Conservation (phyloP, 2,888 invertebrate species). For the Phragmatobia fuliginosa region DNA sequence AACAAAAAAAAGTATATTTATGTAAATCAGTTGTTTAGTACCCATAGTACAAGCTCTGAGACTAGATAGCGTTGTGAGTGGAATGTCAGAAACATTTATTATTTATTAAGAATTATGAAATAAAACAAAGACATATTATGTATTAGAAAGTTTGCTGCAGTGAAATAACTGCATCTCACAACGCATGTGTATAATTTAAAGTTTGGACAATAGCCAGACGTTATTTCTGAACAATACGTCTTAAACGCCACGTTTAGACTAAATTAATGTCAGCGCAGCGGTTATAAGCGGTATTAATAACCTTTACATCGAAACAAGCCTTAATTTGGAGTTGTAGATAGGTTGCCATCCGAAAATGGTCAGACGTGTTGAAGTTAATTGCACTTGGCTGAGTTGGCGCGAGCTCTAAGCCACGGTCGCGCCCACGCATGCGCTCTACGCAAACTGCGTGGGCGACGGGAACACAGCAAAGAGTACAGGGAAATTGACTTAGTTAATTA, state of each 20-base stretch:
- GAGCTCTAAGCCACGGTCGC: neutral
- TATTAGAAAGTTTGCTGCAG: neutral
- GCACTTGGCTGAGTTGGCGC: slow-evolving; percentile 20
- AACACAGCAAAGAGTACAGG: neutral
- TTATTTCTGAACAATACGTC: neutral
- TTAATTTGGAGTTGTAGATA: slow-evolving; percentile 26
- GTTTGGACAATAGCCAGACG: slow-evolving; percentile 1
- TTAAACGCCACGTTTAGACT: slow-evolving; percentile 4
- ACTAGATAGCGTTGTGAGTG: too few species aligned
- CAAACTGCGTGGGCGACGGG: slow-evolving; percentile 39
- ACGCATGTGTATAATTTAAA: neutral
- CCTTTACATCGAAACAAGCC: neutral
- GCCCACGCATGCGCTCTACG: slow-evolving; percentile 36
- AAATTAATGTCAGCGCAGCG: slow-evolving; percentile 1
- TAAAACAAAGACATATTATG: neutral
- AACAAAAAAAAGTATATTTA: too few species aligned
- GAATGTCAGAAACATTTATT: too few species aligned
- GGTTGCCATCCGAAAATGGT: slow-evolving; percentile 41
- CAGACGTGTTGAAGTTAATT: slow-evolving; percentile 41
- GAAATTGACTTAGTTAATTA: slow-evolving; percentile 26
- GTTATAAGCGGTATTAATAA: neutral
- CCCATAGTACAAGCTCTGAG: too few species aligned
- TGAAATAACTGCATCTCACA: neutral
- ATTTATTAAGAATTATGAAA: too few species aligned
- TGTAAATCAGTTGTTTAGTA: too few species aligned